A percentile compares a stretch with the other conserved stretches of the same genome.
Conservation (phyloP, 2,888 invertebrate species). For the Leptinotarsa peninsularis region DNA sequence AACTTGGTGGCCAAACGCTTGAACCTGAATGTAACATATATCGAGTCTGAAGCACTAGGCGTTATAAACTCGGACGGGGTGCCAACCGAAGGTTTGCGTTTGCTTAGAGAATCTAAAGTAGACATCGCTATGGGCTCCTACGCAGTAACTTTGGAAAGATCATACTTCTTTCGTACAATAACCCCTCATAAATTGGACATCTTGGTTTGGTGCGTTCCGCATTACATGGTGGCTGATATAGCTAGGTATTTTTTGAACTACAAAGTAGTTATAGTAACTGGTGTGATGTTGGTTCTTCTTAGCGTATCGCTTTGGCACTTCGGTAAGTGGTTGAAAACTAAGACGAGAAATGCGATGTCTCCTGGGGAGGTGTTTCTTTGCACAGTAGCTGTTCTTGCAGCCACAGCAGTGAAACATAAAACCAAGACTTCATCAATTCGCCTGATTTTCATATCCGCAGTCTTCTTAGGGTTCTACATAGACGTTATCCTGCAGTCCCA, state of each 20-base stretch:
- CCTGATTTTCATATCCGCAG: conserved; percentile 2
- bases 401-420: conserved; percentile 6
- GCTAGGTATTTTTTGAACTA: not conserved
- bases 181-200: conserved; percentile 56
- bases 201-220: conserved; percentile 59
- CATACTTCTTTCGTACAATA: conserved; percentile 55
- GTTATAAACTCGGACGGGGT: conserved; percentile 49
- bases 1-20: conserved; percentile 43
- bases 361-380: not conserved
- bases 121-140: conserved; percentile 59
- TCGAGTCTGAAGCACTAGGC: conserved; percentile 33
- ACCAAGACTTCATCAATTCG: not conserved
- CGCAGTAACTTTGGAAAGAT: conserved; percentile 53
- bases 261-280: not conserved
- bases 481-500: conserved; percentile 50
- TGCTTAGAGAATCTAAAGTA: conserved; percentile 39
- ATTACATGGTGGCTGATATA: conserved; percentile 43
- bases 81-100: conserved; percentile 48
- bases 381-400: not conserved
- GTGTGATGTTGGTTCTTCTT: not conserved
- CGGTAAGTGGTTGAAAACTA: not conserved
- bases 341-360: not conserved
- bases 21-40: conserved; percentile 42
- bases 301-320: not conserved
- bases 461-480: conserved; percentile 48